A percentile compares a stretch with the other conserved stretches of the same genome.
These are phyloP conservation scores for pig (Sus scrofa) DNA, from an alignment of 2,113 vertebrate species.

Conservation along the genomic window T2T-Sscrofa CM000819.6:139129501-139130000, in stretches of 20 bases:
- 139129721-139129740: not conserved
- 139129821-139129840: no score
- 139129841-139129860: not conserved
- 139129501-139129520: accelerated
- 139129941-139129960: not conserved
- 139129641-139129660: not conserved
- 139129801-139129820: not conserved
- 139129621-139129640: not conserved
- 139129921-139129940: not conserved
- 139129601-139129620: not conserved
- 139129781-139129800: not conserved
- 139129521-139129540: accelerated
- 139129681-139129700: no score
- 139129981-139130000: no score
- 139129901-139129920: not conserved
- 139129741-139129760: not conserved
- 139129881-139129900: not conserved
- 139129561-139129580: no score
- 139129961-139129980: not conserved
- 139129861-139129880: not conserved
- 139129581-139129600: not conserved
- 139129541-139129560: no score
- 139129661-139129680: not conserved
- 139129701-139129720: not conserved
- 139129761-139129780: not conserved